Base-by-base conservation (phyloP, 2,113 vertebrate species). In the Myiozetetes cayanensis region DNA sequence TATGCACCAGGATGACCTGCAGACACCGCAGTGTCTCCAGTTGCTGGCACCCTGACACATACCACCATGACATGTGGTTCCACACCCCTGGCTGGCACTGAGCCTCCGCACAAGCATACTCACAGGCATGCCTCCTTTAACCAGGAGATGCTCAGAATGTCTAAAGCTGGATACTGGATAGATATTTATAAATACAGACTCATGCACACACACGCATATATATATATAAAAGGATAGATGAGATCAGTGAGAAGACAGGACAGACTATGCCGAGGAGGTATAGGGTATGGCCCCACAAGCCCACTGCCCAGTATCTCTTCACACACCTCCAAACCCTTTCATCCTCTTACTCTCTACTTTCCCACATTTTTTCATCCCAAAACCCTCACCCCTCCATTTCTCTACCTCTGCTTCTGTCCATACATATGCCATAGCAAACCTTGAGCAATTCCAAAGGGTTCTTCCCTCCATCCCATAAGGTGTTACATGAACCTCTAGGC, bases 11-110 rank as follows among this genome's bases (percentile, higher is more conserved):
- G 43, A 10, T 43, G 27, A 52, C 4, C 27, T 31, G 63, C 18
- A 55, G 17, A 12, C 35, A 44, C 23, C 0, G 0, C 9, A 37
- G 21, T 24, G 14, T 52, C 21, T n/a, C 14, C 28, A n/a, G 12
- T 14, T 74, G 8, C 23, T 56, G n/a, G 14, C 27, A 55, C 7
- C 2, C 7, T 56, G 37, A 10, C 35, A 16, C 53, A 43, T n/a
- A 59, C 12, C 4, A 56, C 8, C 9, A 8, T 13, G 24, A 23
- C 13, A 15, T 28, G 13, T 21, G 10, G 4, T 46, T 44, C 21
- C 13, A 43, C 15, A 28, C 4, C 19, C 22, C 9, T 3, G 9
- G 9, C 39, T 41, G 39, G 39, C 12, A 41, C 39, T 41, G 39
- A 41, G 39, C 28, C 23, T 49, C 8, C 9, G 28, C 39, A 37